These are phyloP conservation scores for Xenopus tropicalis DNA, from an alignment of 2,113 vertebrate species.

Conservation along the genomic window UCB_Xtro_10.0 CM004444.2:128582001-128582500, in stretches of 20 bases:
- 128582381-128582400: conserved; percentile 38
- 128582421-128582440: conserved; percentile 47
- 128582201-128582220: conserved; percentile 7
- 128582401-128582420: conserved; percentile 48
- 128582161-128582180: conserved; percentile 23
- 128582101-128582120: conserved; percentile 11
- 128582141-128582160: background rate
- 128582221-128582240: conserved; percentile 29
- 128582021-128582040: background rate
- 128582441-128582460: conserved; percentile 52
- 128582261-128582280: conserved; percentile 9
- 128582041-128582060: background rate
- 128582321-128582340: conserved; percentile 43
- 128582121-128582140: background rate
- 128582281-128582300: conserved; percentile 20
- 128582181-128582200: conserved; percentile 14
- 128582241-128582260: conserved; percentile 28
- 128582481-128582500: conserved; percentile 41
- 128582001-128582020: background rate
- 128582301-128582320: conserved; percentile 25
- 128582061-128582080: conserved; percentile 1
- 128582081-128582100: conserved; percentile 8
- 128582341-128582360: conserved; percentile 34
- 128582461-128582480: conserved; percentile 47
- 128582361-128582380: conserved; percentile 31